Base-by-base conservation (phyloP, 1,140 invertebrate species). In the Calosoma granatense region DNA sequence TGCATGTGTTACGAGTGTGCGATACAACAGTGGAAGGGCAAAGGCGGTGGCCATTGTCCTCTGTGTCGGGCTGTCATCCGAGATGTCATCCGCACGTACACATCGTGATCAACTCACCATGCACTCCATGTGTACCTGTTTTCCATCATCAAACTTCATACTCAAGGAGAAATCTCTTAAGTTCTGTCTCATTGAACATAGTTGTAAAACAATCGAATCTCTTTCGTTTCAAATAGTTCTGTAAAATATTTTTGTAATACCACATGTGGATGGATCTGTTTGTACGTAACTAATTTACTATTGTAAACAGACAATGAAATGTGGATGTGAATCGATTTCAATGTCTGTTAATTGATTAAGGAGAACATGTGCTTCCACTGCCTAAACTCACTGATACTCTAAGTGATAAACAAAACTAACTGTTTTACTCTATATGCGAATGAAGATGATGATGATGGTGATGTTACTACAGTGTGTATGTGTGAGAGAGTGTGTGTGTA, bases 1-100 rank as follows among this genome's bases (percentile, higher is more conserved):
- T 98, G 95, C 68, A 95, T 97, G 93, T 98, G 95, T 70, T 97
- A 92, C 67, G 79, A 90, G n/a, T 97, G 94, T 75, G 94, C 94
- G 1, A 80, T 90, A 14, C 87, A 94, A 63, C 91, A 96, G 66
- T 94, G 92, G 88, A 78, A 87, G 39, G 87, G 88, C 17, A 90
- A 89, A 64, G 89, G 90, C 0, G 90, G 89, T 36, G 90, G 88
- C 1, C 87, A 93, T 62, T 98, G 95, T 73, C 95, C 95, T 0
- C 84, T 98, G 17, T 98, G 95, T 70, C 76, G 94, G 43, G 90
- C 93, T 2, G 79, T 84, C 15, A 97, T 98, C 60, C 83, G 86
- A 64, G 95, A 98, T 70, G 92, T 98, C 56, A 97, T 98, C 60
- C 84, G 92, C 63, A 96, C 90, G 14, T 98, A 93, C 73, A 91